These are phyloP conservation scores for Leucoptera coffeella DNA, from an alignment of 2,888 invertebrate species.

Conservation along the genomic window DNA sequence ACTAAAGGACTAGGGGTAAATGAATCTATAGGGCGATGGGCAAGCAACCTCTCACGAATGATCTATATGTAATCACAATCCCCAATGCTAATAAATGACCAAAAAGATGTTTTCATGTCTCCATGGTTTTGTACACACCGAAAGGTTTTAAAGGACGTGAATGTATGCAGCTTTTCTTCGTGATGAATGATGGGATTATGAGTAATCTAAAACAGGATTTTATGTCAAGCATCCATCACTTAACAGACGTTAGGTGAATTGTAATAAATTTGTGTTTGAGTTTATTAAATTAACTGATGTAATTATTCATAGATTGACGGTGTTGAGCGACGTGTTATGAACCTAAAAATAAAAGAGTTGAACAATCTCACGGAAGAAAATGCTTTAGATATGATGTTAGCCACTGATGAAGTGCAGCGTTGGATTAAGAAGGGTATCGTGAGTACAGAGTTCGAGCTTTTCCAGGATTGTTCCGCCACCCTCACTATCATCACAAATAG, in stretches of 20 bases:
- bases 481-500: conserved; percentile 27
- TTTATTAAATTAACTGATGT: not conserved
- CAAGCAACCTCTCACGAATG: no score
- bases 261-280: not conserved
- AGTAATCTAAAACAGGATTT: not conserved
- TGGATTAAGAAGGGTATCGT: conserved; percentile 20
- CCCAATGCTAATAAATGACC: no score
- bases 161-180: not conserved
- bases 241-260: not conserved
- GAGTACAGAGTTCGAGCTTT: conserved; percentile 27
- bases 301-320: conserved; percentile 32
- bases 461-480: conserved; percentile 35
- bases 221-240: not conserved
- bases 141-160: not conserved
- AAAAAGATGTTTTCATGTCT: no score
- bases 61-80: no score
- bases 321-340: conserved; percentile 29
- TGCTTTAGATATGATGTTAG: conserved; percentile 26
- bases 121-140: no score
- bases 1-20: no score
- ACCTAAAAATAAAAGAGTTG: conserved; percentile 25
- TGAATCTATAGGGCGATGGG: no score
- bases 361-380: conserved; percentile 18
- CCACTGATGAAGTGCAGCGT: conserved; percentile 21
- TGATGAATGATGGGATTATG: no score